Evolutionary conservation across 2,113 vertebrate genomes (phyloP).

Genomic region (Shinisaurus crocodilurus): DNA sequence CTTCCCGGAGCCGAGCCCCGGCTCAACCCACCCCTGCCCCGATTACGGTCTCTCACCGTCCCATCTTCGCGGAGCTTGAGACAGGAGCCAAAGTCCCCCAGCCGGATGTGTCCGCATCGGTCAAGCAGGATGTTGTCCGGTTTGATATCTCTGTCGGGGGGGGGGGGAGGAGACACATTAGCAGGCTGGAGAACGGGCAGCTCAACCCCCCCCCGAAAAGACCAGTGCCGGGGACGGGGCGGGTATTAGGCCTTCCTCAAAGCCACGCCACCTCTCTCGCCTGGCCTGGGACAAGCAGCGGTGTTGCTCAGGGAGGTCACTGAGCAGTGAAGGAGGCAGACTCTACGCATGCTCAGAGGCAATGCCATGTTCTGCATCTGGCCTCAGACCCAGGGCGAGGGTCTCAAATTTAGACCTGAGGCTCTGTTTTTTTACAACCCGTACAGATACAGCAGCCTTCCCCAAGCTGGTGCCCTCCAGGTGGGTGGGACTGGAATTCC

Average conservation of each 20-base stretch:
- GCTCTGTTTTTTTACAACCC: too few relatives aligned
- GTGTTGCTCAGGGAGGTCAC: neutral
- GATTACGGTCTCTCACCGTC: conserved; percentile 73
- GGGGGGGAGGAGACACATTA: conserved; percentile 66
- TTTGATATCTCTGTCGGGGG: conserved; percentile 83
- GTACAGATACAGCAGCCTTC: too few relatives aligned
- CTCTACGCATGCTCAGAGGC: conserved; percentile 1
- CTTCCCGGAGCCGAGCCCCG: too few relatives aligned
- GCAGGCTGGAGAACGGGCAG: neutral
- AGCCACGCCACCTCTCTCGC: neutral
- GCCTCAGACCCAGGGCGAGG: neutral
- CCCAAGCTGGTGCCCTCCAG: too few relatives aligned
- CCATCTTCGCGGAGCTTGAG: conserved; percentile 82
- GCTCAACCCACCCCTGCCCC: fast-evolving
- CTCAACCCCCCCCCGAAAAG: conserved; percentile 18
- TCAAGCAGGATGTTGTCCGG: conserved; percentile 89
- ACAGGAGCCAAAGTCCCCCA: conserved; percentile 90
- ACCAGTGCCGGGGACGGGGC: conserved; percentile 18
- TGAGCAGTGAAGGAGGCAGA: neutral
- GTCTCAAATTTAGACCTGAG: neutral
- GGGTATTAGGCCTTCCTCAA: neutral
- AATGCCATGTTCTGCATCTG: too few relatives aligned
- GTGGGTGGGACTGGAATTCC: too few relatives aligned
- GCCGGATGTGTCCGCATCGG: conserved; percentile 82
- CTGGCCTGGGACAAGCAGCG: too few relatives aligned